Evolutionary conservation across 2,888 invertebrate genomes (phyloP), one percentile per base, ranked within the genome.

Genomic region (Nesidiocoris tenuis): DNA sequence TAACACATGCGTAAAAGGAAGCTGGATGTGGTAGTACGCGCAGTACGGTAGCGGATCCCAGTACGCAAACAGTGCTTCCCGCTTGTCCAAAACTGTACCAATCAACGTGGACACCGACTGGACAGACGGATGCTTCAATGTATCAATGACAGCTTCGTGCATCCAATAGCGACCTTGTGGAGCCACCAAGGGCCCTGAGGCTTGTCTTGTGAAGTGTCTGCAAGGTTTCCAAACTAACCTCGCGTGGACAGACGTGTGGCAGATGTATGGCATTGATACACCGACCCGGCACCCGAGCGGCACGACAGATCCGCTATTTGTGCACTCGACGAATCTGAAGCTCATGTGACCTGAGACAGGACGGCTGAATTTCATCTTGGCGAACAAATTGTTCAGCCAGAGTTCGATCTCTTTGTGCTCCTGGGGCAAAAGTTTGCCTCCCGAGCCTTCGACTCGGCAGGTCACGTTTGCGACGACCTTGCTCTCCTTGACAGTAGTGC

Each of bases 1-100:
- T 79, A 87, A 83, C 24, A 89, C 85, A 79, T 87, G 87, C 77
- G 86, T 86, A 79, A 90, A 86, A 0, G 93, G 92, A 80, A 90
- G 83, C 81, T 93, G 91, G 80, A 94, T 88, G 82, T 92, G 92
- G 84, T 93, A 93, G 82, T 92, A 93, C 1, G 92, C 93, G 82
- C 92, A 93, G 82, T 93, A 94, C 0, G 94, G 94, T 80, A 94
- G 82, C 2, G 94, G 94, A 82, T 94, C 94, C 93, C 93, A 93
- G 81, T 90, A 90, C 2, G 90, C 88, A 82, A 94, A 94, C 0
- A 94, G 84, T 0, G 92, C 93, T 82, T 94, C 93, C 57, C 91
- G 86, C 80, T 91, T 92, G 81, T 93, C 92, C 80, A 93, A 82
- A 55, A 91, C 90, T 0, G 89, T 90, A 56, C 89, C 88, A 80